These are phyloP conservation scores for Ailurus styani DNA, from an alignment of 2,113 vertebrate species.

Conservation along the genomic window DNA sequence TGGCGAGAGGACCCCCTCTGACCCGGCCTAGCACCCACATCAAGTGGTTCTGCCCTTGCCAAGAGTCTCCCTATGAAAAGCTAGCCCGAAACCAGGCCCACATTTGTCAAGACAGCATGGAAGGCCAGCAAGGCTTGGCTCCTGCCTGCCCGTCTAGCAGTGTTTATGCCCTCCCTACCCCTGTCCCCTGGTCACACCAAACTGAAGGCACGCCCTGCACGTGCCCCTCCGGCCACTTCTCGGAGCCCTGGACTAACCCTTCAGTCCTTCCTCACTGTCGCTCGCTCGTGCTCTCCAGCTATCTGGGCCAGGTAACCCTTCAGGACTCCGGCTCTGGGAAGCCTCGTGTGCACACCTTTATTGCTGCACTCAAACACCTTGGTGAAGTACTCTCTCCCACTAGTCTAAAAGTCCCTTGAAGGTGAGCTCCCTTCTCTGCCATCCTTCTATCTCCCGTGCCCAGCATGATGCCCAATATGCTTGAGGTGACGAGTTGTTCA, in stretches of 20 bases:
- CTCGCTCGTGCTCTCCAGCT: background rate
- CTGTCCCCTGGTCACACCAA: background rate
- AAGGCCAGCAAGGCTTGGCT: background rate
- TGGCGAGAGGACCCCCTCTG: background rate
- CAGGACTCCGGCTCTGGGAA: background rate
- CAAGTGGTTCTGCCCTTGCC: no score
- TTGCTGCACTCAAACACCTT: background rate
- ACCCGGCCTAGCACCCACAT: no score
- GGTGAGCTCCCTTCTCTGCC: background rate
- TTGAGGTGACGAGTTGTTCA: background rate
- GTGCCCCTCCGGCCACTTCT: rapidly evolving
- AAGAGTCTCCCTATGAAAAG: background rate
- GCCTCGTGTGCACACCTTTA: background rate
- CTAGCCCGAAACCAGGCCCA: background rate
- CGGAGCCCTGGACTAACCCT: background rate
- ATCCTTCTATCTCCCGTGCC: background rate
- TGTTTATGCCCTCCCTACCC: background rate
- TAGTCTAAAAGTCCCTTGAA: background rate
- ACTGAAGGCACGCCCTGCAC: background rate
- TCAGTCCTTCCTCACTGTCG: background rate
- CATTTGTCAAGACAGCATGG: rapidly evolving
- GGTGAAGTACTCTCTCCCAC: background rate
- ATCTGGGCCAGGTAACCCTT: background rate
- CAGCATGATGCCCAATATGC: background rate
- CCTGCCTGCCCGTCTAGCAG: background rate